These are phyloP conservation scores for Hypselothyrea guttata DNA, from an alignment of 2,888 invertebrate species.

Conservation along the genomic window DNA sequence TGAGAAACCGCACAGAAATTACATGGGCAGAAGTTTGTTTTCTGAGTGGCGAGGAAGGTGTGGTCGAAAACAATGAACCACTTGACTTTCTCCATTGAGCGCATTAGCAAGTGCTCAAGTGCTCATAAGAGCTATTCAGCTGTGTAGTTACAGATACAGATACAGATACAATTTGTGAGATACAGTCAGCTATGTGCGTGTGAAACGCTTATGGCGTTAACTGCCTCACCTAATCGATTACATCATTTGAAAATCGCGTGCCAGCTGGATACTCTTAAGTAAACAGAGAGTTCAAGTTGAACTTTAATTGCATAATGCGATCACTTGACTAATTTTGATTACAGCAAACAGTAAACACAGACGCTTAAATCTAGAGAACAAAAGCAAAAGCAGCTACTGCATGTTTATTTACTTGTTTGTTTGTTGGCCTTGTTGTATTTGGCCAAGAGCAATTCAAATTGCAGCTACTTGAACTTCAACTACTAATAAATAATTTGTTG, in stretches of 20 bases:
- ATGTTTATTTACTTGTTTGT: constrained; percentile 27
- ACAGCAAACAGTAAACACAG: constrained; percentile 22
- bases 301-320: constrained; percentile 67
- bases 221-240: constrained; percentile 55
- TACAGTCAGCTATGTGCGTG: neutral
- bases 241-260: constrained; percentile 59
- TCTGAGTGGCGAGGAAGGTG: constrained; percentile 25
- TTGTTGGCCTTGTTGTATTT: constrained; percentile 48
- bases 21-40: constrained; percentile 50
- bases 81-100: constrained; percentile 43
- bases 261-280: constrained; percentile 15
- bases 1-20: constrained; percentile 38
- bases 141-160: neutral
- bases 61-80: constrained; percentile 37
- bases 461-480: constrained; percentile 18
- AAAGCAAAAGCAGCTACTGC: constrained; percentile 12
- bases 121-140: constrained; percentile 8
- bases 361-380: neutral
- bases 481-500: constrained; percentile 12
- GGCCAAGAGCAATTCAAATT: constrained; percentile 45
- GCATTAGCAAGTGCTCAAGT: constrained; percentile 29
- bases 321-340: constrained; percentile 51
- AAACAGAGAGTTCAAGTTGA: constrained; percentile 62
- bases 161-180: constrained; percentile 3
- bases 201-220: constrained; percentile 1